These are phyloP conservation scores for Corythornis madagascariensis DNA, from an alignment of 2,113 vertebrate genomes.

Conservation along the genomic window DNA sequence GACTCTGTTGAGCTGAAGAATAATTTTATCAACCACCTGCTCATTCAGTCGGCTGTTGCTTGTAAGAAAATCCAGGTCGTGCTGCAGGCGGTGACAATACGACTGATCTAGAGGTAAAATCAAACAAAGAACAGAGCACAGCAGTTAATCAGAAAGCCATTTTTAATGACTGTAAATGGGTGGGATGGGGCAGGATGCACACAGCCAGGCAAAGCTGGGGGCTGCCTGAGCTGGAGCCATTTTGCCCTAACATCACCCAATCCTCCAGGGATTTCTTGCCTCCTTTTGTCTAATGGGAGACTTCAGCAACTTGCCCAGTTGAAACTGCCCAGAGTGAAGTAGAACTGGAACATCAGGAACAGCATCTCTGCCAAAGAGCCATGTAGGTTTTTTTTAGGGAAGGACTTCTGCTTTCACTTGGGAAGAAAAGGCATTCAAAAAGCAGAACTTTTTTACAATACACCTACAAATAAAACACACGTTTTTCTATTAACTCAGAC, in stretches of 20 bases:
- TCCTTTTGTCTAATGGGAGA: not conserved
- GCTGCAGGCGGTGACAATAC: slow-evolving; percentile 85
- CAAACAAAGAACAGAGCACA: not conserved
- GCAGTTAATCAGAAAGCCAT: not conserved
- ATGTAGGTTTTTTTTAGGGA: not conserved
- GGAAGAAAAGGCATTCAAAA: not conserved
- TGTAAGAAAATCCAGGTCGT: slow-evolving; percentile 86
- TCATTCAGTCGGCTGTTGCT: slow-evolving; percentile 83
- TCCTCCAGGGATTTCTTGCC: too few relatives aligned
- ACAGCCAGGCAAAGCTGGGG: not conserved
- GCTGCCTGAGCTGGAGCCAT: too few relatives aligned
- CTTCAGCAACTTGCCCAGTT: not conserved
- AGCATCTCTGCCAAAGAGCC: not conserved
- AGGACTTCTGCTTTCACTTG: not conserved
- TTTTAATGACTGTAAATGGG: not conserved
- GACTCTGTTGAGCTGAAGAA: slow-evolving; percentile 96
- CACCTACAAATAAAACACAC: not conserved
- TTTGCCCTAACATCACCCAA: not conserved
- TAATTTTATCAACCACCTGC: slow-evolving; percentile 90
- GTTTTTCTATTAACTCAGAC: not conserved
- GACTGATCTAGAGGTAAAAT: slow-evolving; percentile 69
- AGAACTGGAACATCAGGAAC: not conserved
- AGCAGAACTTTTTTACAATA: not conserved
- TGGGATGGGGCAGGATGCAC: not conserved
- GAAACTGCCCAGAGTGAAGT: not conserved